These are phyloP conservation scores for Drosophila asahinai DNA, from an alignment of 1,140 invertebrate genomes.

Conservation along the genomic window DNA sequence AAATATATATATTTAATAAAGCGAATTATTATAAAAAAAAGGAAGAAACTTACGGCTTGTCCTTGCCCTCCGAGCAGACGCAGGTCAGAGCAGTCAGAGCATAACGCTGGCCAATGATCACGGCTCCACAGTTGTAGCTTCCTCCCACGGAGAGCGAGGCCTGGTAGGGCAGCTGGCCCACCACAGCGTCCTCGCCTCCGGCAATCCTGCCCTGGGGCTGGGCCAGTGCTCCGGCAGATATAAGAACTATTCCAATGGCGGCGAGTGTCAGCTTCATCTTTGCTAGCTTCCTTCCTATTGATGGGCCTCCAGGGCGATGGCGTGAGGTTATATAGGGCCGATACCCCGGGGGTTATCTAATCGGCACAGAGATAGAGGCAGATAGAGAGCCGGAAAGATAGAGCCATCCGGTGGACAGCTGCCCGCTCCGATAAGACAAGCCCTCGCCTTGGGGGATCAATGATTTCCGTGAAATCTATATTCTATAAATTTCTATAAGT, in stretches of 20 bases:
- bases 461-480: constrained; percentile 26
- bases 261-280: constrained; percentile 41
- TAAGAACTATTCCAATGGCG: constrained; percentile 31
- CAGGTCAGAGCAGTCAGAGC: constrained; percentile 72
- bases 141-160: constrained; percentile 70
- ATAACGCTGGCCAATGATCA: constrained; percentile 60
- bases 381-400: constrained; percentile 35
- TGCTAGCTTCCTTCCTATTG: background rate
- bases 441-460: constrained; percentile 10
- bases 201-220: constrained; percentile 57
- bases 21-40: no score
- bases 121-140: constrained; percentile 70
- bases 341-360: constrained; percentile 20
- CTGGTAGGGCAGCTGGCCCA: constrained; percentile 75
- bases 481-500: background rate
- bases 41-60: constrained; percentile 44
- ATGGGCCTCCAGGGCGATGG: constrained; percentile 12
- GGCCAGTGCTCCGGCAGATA: background rate
- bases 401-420: constrained; percentile 37
- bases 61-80: constrained; percentile 71
- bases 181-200: constrained; percentile 66
- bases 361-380: background rate
- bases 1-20: no score
- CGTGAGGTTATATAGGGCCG: constrained; percentile 31
- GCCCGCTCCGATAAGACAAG: constrained; percentile 45